Percentiles rank a stretch among this genome's conserved stretches.
Evolutionary conservation across 2,113 vertebrate species (phyloP).

Genomic region (Cygnus atratus): DNA sequence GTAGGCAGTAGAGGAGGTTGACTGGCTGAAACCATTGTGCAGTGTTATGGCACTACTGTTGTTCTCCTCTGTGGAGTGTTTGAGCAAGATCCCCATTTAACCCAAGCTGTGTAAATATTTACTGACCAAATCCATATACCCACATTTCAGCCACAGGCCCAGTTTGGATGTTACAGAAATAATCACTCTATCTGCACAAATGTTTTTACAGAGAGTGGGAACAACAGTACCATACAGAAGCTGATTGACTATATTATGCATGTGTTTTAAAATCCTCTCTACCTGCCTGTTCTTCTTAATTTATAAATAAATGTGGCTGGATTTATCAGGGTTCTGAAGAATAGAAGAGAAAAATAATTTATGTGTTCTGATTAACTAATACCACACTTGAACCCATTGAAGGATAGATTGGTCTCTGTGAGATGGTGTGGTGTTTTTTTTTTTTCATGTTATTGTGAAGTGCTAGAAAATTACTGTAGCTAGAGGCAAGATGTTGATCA

Average conservation of each 20-base stretch:
- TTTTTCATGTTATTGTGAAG: neutral
- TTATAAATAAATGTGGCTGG: neutral
- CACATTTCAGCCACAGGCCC: neutral
- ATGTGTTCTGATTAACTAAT: neutral
- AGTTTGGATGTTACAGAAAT: neutral
- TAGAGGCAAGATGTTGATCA: neutral
- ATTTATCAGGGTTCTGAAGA: neutral
- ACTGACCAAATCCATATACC: neutral
- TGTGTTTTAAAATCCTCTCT: neutral
- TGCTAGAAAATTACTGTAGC: neutral
- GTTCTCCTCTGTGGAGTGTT: accelerated
- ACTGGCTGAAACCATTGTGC: neutral
- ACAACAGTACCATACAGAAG: neutral
- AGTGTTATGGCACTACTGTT: neutral
- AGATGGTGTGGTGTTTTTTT: neutral
- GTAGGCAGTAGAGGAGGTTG: neutral
- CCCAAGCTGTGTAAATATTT: neutral
- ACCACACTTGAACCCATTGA: neutral
- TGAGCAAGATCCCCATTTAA: neutral
- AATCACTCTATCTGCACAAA: neutral
- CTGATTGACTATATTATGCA: neutral
- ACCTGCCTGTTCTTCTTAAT: neutral
- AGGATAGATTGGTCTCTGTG: neutral
- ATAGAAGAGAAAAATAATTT: neutral
- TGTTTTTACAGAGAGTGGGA: neutral